Conservation (phyloP, 2,113 vertebrate species). For the Cyanoderma ruficeps region DNA sequence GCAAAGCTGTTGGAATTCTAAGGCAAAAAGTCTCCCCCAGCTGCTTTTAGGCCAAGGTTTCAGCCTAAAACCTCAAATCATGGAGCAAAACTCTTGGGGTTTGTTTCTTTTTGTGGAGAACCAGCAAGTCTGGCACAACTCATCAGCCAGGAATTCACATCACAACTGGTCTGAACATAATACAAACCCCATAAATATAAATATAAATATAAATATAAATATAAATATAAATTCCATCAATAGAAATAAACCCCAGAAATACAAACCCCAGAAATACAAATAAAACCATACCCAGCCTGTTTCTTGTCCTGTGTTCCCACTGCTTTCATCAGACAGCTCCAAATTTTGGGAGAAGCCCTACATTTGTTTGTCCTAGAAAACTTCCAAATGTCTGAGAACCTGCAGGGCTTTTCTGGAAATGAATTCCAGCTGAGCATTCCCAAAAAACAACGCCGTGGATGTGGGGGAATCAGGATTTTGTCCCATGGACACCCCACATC, state of each 20-base stretch:
- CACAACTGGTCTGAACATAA: neutral
- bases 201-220: neutral
- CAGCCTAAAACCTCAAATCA: neutral
- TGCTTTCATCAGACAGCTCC: neutral
- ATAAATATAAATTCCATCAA: neutral
- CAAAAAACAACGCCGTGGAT: neutral
- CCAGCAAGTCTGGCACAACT: neutral
- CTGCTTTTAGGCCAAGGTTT: neutral
- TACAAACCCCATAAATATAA: neutral
- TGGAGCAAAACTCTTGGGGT: neutral
- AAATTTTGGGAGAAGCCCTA: neutral
- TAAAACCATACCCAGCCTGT: neutral
- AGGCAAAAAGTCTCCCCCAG: neutral
- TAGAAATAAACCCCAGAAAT: neutral
- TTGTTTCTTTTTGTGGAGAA: neutral
- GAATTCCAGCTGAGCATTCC: neutral
- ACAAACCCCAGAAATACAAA: neutral
- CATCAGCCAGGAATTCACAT: neutral
- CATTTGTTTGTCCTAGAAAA: neutral
- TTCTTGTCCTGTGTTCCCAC: neutral
- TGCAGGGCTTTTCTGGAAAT: neutral
- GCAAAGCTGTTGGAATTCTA: neutral
- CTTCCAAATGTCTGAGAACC: neutral
- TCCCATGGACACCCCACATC: neutral
- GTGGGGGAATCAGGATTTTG: neutral